Percentiles rank a stretch among this genome's conserved stretches.
Evolutionary conservation across 2,113 vertebrate genomes (phyloP).

Genomic region (Oreochromis tanganicae): DNA sequence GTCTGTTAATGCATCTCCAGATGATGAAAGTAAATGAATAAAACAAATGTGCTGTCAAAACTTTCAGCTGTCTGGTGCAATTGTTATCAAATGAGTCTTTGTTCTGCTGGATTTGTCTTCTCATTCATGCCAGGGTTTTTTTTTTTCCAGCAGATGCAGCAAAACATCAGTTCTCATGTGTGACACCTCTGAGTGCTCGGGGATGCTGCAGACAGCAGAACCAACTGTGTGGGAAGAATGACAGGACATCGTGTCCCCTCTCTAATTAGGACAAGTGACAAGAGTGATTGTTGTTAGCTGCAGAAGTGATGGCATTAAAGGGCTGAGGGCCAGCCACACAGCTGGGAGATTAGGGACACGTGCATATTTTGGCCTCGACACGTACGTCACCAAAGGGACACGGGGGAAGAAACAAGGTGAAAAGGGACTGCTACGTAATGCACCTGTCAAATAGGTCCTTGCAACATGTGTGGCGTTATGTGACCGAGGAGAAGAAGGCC

Average conservation of each 20-base stretch:
- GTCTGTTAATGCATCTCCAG: neutral
- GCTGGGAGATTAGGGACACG: slow-evolving; percentile 15
- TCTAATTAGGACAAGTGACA: neutral
- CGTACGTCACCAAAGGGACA: slow-evolving; percentile 9
- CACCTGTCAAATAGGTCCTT: slow-evolving; percentile 43
- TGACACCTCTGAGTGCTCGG: neutral
- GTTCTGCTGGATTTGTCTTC: neutral
- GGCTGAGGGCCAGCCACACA: slow-evolving; percentile 10
- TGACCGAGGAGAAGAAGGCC: slow-evolving; percentile 14
- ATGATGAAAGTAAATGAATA: neutral
- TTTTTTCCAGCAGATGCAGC: slow-evolving; percentile 7
- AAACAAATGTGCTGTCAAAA: neutral
- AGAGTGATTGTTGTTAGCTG: neutral
- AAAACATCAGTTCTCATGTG: neutral
- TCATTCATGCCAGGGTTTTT: neutral
- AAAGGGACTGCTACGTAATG: slow-evolving; percentile 11
- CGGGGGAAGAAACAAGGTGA: slow-evolving; percentile 43
- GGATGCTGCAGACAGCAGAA: neutral
- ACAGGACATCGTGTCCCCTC: neutral
- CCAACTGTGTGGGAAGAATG: neutral
- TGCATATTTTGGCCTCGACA: slow-evolving; percentile 26
- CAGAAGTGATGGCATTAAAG: slow-evolving; percentile 27
- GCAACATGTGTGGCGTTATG: neutral
- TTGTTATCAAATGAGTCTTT: neutral
- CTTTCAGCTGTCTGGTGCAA: neutral